Conservation (phyloP, 2,888 invertebrate genomes). For the Plutella xylostella region DNA sequence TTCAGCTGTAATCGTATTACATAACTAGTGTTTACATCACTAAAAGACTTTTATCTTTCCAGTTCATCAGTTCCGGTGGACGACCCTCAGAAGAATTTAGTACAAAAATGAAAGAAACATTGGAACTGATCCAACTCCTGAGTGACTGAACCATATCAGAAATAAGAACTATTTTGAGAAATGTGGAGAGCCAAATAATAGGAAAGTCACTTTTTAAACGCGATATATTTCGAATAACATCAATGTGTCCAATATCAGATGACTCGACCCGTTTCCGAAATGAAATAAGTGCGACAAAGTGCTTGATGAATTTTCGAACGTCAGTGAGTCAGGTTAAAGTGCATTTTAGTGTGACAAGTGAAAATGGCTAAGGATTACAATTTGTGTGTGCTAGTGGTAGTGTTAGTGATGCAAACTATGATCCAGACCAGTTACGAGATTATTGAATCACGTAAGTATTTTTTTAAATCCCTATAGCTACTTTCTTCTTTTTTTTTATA, state of each 20-base stretch:
- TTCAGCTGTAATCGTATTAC: too few species aligned
- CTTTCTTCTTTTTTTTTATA: too few species aligned
- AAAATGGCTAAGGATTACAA: constrained; percentile 40
- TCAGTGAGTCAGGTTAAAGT: constrained; percentile 22
- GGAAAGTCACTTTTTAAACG: constrained; percentile 13
- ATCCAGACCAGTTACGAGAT: constrained; percentile 47
- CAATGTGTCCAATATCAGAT: constrained; percentile 38
- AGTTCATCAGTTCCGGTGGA: constrained; percentile 39
- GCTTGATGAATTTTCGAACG: constrained; percentile 9
- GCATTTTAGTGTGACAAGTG: constrained; percentile 26
- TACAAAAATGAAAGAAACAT: constrained; percentile 24
- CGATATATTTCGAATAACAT: constrained; percentile 19
- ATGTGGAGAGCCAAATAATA: constrained; percentile 8
- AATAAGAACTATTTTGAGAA: constrained; percentile 17
- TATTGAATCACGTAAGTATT: constrained; percentile 50
- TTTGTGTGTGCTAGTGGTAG: constrained; percentile 33
- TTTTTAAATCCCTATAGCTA: too few species aligned
- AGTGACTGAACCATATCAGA: constrained; percentile 24
- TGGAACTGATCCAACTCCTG: constrained; percentile 37
- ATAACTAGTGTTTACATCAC: constrained; percentile 25
- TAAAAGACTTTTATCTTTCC: constrained; percentile 25
- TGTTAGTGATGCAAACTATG: constrained; percentile 34
- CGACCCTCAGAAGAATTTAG: constrained; percentile 21
- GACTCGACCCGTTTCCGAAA: constrained; percentile 16
- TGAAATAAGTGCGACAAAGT: constrained; percentile 15